Evolutionary conservation across 92 coral and sea anemone genomes (phyloP), one percentile per base, ranked within the genome.

Genomic region (Actinostola sp.): DNA sequence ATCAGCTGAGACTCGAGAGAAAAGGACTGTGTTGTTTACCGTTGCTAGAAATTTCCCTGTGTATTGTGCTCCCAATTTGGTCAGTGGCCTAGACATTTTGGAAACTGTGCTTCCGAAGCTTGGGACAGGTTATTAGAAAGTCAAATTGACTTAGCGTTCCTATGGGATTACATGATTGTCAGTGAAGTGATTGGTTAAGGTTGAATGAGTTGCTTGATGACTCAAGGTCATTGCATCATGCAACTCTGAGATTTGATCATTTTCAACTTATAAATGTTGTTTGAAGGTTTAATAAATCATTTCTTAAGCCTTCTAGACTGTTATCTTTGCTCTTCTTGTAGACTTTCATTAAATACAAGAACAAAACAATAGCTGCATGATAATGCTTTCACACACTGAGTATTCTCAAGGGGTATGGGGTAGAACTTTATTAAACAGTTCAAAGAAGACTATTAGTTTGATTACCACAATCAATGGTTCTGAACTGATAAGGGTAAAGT

Each of bases 201-300:
- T 57, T 57, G n/a, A 14, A 2, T 57, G 63, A 26, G 13, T 53
- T 57, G 63, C 63, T 27, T 57, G 63, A 57, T 30, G 63, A 57
- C n/a, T 57, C 63, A 57, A 19, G n/a, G 28, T 6, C 3, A 6
- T 57, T 30, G 1, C 63, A 46, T 57, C 63, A 57, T 57, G 63
- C 63, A 57, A 57, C 30, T 53, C 7, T 20, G 21, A 20, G 25
- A 11, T 10, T 19, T 8, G 7, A 16, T 53, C 29, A 20, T 20
- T 20, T 25, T 53, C 14, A 36, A n/a, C n/a, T 36, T 36, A 4
- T 4, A 36, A 36, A 36, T 36, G 42, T 36, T 36, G 6, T 36
- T 36, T 36, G 11, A 11, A 4, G 42, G 42, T 36, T 36, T 4
- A 36, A 11, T 36, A 4, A 36, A 36, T 36, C 42, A 36, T 36